Percentiles rank a stretch among this genome's conserved stretches.
These are phyloP conservation scores for Cydia pomonella DNA, from an alignment of 1,140 invertebrate species.

Conservation along the genomic window DNA sequence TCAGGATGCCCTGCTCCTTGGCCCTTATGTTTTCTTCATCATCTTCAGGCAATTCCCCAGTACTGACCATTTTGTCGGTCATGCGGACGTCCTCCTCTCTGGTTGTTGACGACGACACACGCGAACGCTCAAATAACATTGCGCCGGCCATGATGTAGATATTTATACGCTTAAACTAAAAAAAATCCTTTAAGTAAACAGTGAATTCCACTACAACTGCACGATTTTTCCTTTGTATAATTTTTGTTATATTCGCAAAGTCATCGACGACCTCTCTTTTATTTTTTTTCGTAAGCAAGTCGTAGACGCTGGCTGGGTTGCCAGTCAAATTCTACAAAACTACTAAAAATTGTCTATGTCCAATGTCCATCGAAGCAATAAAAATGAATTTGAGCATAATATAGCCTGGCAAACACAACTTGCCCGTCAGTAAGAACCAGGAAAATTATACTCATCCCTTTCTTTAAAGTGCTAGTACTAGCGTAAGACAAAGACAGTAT, in stretches of 20 bases:
- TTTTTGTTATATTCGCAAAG: slow-evolving; percentile 77
- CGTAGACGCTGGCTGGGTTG: slow-evolving; percentile 74
- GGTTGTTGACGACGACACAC: slow-evolving; percentile 85
- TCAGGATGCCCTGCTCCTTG: slow-evolving; percentile 94
- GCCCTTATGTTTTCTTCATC: slow-evolving; percentile 93
- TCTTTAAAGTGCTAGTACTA: too few species aligned
- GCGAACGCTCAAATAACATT: slow-evolving; percentile 91
- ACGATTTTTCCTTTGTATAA: slow-evolving; percentile 75
- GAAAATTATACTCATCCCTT: too few species aligned
- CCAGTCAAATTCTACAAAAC: slow-evolving; percentile 44
- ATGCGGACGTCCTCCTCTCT: slow-evolving; percentile 86
- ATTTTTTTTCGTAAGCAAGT: slow-evolving; percentile 67
- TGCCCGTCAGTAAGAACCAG: too few species aligned
- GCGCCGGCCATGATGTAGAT: slow-evolving; percentile 89
- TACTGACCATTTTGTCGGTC: slow-evolving; percentile 86
- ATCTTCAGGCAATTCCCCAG: slow-evolving; percentile 86
- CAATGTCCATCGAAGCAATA: background rate
- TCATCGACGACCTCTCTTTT: slow-evolving; percentile 72
- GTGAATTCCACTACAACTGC: slow-evolving; percentile 68
- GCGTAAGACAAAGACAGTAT: too few species aligned
- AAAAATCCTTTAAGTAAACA: slow-evolving; percentile 59
- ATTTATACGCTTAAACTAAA: slow-evolving; percentile 72
- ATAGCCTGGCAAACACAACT: too few species aligned
- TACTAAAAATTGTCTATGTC: slow-evolving; percentile 36
- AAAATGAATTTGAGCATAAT: background rate